Base-by-base conservation (phyloP, 2,888 invertebrate genomes). In the Ennomos fuscantarius region DNA sequence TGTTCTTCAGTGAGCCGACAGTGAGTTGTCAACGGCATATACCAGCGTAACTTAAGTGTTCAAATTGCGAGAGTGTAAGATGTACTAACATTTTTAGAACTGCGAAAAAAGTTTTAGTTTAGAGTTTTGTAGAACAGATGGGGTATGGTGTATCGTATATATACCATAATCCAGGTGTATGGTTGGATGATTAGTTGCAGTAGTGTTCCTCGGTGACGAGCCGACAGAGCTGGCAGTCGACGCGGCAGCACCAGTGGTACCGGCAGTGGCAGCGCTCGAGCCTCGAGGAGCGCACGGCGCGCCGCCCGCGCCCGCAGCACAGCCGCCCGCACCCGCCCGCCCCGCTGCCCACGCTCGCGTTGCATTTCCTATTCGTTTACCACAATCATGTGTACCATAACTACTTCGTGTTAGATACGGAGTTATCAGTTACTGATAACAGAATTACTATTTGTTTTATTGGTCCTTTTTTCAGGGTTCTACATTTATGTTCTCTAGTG, bases 221-320 rank as follows among this genome's bases (percentile, higher is more conserved):
- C 67, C 94, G 92, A 86, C 97, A 97, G 41, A 95, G 95, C 86
- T 96, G 96, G 89, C 97, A 97, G 91, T 96, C 96, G 60, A 97
- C 97, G 84, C 96, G 96, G 89, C 97, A 97, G 86, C 97, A 97
- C 93, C 96, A 96, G 87, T 96, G 95, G 90, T 96, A 97, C 83
- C 96, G 96, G 93, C 97, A 97, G 78, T 95, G 95, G 86, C 97
- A 97, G 77, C 95, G 92, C 84, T 96, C 96, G 48, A 95, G 93
- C 52, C 94, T 93, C 74, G 94, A 93, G 67, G 94, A 93, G 61
- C 94, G 94, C 68, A 94, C 92, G 9, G 95, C 95, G 65, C 93
- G 91, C 78, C 96, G 95, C 31, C 97, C 97, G 68, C 97, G 94
- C 11, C 97, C 97, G 84, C 97, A 97, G 87, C 97, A 97, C 85